A percentile compares a stretch with the other conserved stretches of the same genome.
phyloP scores from a whole-genome alignment of 2,797 vertebrate genomes.

The Sternarchorhynchus goeldii region DNA sequence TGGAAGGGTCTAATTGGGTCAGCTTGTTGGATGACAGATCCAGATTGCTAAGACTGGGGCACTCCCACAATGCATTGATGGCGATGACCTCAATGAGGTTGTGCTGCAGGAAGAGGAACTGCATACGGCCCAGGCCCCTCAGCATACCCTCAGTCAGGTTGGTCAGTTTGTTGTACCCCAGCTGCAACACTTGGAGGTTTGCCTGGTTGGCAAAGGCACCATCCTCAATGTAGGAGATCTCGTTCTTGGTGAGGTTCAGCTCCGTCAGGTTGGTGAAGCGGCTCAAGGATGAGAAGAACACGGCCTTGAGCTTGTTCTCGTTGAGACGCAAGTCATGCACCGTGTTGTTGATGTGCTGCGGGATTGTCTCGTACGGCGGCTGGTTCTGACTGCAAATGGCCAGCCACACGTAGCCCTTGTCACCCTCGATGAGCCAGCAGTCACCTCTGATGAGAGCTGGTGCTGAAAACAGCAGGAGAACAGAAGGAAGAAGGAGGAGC shows the following conservation, averaged over 20 bases:
- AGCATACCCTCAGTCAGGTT: constrained; percentile 98
- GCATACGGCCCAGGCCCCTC: constrained; percentile 90
- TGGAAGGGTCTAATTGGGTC: constrained; percentile 88
- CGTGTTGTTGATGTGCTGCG: constrained; percentile 98
- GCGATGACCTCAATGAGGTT: constrained; percentile 95
- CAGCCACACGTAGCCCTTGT: constrained; percentile 98
- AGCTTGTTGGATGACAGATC: constrained; percentile 97
- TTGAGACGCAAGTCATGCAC: constrained; percentile 96
- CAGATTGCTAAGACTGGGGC: constrained; percentile 93
- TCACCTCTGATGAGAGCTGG: constrained; percentile 77
- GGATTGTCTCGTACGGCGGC: constrained; percentile 96
- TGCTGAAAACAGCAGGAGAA: constrained; percentile 68
- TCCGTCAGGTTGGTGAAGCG: constrained; percentile 98
- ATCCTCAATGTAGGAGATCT: constrained; percentile 96
- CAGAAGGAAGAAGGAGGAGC: constrained; percentile 71
- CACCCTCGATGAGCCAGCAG: constrained; percentile 99
- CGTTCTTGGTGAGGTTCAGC: constrained; percentile 98
- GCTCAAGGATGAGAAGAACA: constrained; percentile 92
- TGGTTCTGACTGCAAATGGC: constrained; percentile 99
- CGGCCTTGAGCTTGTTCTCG: constrained; percentile 95
- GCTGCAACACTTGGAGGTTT: constrained; percentile 93
- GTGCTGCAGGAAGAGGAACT: constrained; percentile 97
- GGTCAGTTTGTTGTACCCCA: constrained; percentile 96
- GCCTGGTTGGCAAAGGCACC: constrained; percentile 95
- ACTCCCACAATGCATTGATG: constrained; percentile 92